Evolutionary conservation across 2,797 vertebrate species (phyloP).

Genomic region (Crocidura indochinensis): DNA sequence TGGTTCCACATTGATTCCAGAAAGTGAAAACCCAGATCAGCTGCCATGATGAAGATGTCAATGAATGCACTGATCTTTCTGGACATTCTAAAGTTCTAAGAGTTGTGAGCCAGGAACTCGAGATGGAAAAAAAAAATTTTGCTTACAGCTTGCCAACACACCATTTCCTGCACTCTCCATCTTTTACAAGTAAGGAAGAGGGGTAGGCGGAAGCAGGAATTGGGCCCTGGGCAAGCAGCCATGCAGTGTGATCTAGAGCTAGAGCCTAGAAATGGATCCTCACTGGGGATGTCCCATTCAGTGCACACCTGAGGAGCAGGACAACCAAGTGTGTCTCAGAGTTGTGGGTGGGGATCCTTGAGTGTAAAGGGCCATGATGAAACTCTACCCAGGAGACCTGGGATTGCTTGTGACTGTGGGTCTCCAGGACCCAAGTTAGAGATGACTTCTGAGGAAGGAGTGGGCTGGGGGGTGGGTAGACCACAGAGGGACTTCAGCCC

Average conservation of each 20-base stretch:
- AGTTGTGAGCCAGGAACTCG: neutral
- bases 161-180: neutral
- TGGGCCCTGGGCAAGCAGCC: neutral
- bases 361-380: neutral
- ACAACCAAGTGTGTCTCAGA: neutral
- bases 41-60: too few species aligned
- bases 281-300: neutral
- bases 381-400: too few species aligned
- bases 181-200: neutral
- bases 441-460: neutral
- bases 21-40: too few species aligned
- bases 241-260: neutral
- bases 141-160: neutral
- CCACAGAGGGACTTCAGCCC: neutral
- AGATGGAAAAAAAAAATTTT: neutral
- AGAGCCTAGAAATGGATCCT: neutral
- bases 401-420: too few species aligned
- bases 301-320: neutral
- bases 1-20: too few species aligned
- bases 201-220: neutral
- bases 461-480: neutral
- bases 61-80: too few species aligned
- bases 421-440: too few species aligned
- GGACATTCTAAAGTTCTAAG: neutral
- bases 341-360: neutral